Conservation (phyloP, 2,113 vertebrate species). For the Chloebia gouldiae region DNA sequence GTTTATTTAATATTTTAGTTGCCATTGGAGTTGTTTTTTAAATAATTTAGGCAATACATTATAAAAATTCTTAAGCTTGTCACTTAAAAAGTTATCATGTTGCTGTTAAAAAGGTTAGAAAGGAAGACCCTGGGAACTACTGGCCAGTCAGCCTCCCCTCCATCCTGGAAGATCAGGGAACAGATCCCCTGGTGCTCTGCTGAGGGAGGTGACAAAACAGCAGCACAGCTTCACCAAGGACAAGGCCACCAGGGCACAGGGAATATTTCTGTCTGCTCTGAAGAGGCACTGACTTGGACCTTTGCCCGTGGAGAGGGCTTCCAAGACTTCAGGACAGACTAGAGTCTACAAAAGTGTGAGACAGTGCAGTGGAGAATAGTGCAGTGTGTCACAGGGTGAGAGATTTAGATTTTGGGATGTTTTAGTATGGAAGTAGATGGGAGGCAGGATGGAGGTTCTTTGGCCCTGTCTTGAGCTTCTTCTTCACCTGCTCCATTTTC, state of each 20-base stretch:
- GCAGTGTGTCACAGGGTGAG: neutral
- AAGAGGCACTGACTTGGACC: neutral
- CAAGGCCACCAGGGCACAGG: neutral
- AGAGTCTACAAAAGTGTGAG: neutral
- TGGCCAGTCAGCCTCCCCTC: neutral
- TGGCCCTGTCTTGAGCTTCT: too few relatives aligned
- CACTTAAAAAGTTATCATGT: neutral
- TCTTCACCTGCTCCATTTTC: too few relatives aligned
- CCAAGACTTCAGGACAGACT: neutral
- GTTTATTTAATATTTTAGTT: neutral
- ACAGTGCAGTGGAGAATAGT: neutral
- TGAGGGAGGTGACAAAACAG: neutral
- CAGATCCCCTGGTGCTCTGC: neutral
- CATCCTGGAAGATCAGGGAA: too few relatives aligned
- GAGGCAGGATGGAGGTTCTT: too few relatives aligned
- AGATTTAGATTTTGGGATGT: too few relatives aligned
- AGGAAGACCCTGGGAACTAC: neutral
- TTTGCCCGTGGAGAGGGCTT: neutral
- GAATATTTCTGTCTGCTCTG: too few relatives aligned
- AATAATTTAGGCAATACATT: neutral
- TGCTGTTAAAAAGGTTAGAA: neutral
- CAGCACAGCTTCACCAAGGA: too few relatives aligned
- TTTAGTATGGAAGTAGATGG: too few relatives aligned
- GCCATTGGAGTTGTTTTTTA: neutral
- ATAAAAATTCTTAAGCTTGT: neutral